Base-by-base conservation (phyloP, 2,113 vertebrate species). In the Brachyhypopomus occidentalis region DNA sequence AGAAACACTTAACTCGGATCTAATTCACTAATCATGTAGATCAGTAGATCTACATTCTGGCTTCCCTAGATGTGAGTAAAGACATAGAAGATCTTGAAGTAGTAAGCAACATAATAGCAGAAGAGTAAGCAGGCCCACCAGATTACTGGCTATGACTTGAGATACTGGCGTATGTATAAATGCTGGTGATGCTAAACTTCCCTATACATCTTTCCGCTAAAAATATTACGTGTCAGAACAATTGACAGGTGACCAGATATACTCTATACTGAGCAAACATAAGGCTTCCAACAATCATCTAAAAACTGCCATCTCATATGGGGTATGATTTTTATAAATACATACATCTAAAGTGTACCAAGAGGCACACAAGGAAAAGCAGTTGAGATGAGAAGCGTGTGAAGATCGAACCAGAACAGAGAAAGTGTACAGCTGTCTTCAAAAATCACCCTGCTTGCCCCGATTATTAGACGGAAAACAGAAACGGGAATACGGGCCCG, bases 401-500 rank as follows among this genome's bases (percentile, higher is more conserved):
- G 5, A 4, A 19, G 38, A 34, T 45, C 36, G n/a, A 62, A 36
- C 30, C 5, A 71, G n/a, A 34, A 71, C 5, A 67, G 70, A 60
- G 71, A 36, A 56, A 69, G 17, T 69, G 77, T 56, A 83, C 59
- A 22, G 67, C 72, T 36, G 56, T 70, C 56, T 8, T 86, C 83
- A 82, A 87, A 75, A 73, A 2, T 30, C 30, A 3, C 30, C 30
- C 60, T 64, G 63, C 1, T 5, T 30, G 64, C 85, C 84, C 78
- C 9, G 12, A 52, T 52, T 27, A 87, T 87, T 84, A 86, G 70
- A 83, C 77, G 83, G 91, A 90, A 91, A 90, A 92, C 88, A 88
- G 86, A 86, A 90, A 87, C 90, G 92, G 92, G 91, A 91, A 91
- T 88, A 74, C 23, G 84, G 66, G 64, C 78, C 14, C 36, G 73